phyloP scores from a whole-genome alignment of 2,113 vertebrate genomes.

The Sus scrofa region T2T-Sscrofa CM000824.6:128938501-128939000 shows the following conservation, averaged over 20 bases:
- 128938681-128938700: background rate
- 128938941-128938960: background rate
- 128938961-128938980: background rate
- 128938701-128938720: background rate
- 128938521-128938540: background rate
- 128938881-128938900: background rate
- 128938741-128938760: background rate
- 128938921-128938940: background rate
- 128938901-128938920: background rate
- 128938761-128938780: background rate
- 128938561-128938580: background rate
- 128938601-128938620: background rate
- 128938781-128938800: background rate
- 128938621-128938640: background rate
- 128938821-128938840: background rate
- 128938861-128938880: rapidly evolving
- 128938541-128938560: background rate
- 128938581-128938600: background rate
- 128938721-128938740: background rate
- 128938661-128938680: background rate
- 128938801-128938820: background rate
- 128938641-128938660: background rate
- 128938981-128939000: background rate
- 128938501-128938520: background rate
- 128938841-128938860: background rate